Conservation (phyloP, 53 echinoderm and acorn worm species). For the Luidia sarsii region DNA sequence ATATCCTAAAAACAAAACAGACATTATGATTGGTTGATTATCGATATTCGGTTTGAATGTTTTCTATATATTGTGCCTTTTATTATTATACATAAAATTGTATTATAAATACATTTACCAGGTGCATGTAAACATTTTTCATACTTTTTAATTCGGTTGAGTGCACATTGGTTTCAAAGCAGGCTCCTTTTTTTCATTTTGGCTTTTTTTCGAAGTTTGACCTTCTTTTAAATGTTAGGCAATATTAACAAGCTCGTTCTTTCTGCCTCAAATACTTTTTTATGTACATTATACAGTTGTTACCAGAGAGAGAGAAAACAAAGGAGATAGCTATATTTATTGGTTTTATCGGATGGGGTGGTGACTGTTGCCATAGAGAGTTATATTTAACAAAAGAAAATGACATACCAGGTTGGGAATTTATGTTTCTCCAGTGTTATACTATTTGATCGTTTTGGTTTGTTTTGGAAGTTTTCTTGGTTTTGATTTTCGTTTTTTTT, state of each 20-base stretch:
- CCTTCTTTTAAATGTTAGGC: conserved; percentile 32
- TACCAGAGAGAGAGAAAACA: background rate
- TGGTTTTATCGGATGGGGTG: background rate
- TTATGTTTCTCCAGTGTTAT: background rate
- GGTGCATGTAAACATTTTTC: conserved; percentile 46
- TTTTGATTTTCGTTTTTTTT: too few species aligned
- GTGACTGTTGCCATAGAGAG: background rate
- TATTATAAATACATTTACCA: conserved; percentile 56
- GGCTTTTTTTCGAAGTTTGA: conserved; percentile 1
- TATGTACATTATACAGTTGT: background rate
- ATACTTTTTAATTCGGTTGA: conserved; percentile 50
- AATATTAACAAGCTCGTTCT: conserved; percentile 24
- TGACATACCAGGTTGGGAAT: background rate
- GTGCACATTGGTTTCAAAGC: conserved; percentile 25
- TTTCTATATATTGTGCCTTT: conserved; percentile 61
- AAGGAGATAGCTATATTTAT: conserved; percentile 10
- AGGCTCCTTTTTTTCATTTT: conserved; percentile 33
- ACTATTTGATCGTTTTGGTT: background rate
- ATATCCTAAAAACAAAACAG: conserved; percentile 7
- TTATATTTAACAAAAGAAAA: background rate
- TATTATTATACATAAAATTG: conserved; percentile 55
- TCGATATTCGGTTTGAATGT: conserved; percentile 40
- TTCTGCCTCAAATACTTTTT: conserved; percentile 2
- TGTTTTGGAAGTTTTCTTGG: too few species aligned
- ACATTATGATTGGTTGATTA: conserved; percentile 9